phyloP scores from a whole-genome alignment of 1,140 invertebrate genomes.

The Micrasema minimum region DNA sequence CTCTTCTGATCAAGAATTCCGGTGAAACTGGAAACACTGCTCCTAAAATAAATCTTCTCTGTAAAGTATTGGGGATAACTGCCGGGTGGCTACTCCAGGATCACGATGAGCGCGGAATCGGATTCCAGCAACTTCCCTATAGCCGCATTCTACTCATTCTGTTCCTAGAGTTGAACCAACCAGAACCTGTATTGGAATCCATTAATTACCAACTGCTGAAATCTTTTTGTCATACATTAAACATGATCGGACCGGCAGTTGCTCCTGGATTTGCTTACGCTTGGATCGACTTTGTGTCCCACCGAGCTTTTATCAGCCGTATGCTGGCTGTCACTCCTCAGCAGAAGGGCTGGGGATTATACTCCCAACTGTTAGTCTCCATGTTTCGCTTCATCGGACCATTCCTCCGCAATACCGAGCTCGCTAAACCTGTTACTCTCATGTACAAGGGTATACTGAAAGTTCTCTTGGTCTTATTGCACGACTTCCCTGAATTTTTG shows the following conservation, averaged over 20 bases:
- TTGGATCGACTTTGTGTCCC: constrained; percentile 97
- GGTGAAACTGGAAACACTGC: constrained; percentile 88
- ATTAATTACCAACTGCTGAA: constrained; percentile 92
- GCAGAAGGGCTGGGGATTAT: constrained; percentile 88
- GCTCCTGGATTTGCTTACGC: constrained; percentile 97
- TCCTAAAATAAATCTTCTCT: constrained; percentile 96
- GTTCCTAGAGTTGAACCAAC: constrained; percentile 94
- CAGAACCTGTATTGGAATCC: constrained; percentile 91
- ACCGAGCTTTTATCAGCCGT: constrained; percentile 94
- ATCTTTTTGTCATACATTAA: constrained; percentile 91
- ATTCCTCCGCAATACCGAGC: constrained; percentile 95
- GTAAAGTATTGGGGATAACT: constrained; percentile 96
- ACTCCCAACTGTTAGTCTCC: constrained; percentile 92
- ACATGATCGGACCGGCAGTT: constrained; percentile 92
- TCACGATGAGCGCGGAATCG: constrained; percentile 86
- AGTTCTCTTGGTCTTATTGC: constrained; percentile 94
- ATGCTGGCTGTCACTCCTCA: constrained; percentile 90
- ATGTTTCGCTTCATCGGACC: constrained; percentile 97
- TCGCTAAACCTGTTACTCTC: constrained; percentile 91
- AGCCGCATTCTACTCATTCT: constrained; percentile 97
- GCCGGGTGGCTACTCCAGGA: constrained; percentile 95
- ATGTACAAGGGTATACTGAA: constrained; percentile 97
- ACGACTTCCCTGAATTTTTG: constrained; percentile 99
- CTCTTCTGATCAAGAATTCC: constrained; percentile 95
- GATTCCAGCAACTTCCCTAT: constrained; percentile 98